Evolutionary conservation across 2,888 invertebrate species (phyloP).

Genomic region (Noctua fimbriata): DNA sequence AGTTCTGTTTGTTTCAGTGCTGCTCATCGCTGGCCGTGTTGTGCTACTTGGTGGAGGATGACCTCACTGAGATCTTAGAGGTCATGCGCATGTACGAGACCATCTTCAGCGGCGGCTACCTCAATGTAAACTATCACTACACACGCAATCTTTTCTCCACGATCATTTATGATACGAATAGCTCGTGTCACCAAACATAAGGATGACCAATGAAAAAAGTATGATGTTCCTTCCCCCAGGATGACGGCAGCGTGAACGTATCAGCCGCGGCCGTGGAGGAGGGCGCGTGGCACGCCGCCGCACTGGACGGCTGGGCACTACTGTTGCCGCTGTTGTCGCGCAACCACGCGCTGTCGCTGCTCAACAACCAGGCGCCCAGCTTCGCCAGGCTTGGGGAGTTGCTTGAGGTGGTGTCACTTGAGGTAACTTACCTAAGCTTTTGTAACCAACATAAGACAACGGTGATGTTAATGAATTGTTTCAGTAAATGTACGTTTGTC

Average conservation of each 20-base stretch:
- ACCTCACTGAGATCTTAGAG: conserved; percentile 93
- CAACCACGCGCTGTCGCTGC: conserved; percentile 91
- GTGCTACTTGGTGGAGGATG: conserved; percentile 95
- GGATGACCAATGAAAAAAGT: background rate
- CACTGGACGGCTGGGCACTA: conserved; percentile 97
- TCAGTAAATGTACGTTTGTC: background rate
- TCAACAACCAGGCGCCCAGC: conserved; percentile 74
- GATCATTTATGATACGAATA: background rate
- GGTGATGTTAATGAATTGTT: background rate
- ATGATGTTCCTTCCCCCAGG: conserved; percentile 80
- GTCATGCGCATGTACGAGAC: conserved; percentile 94
- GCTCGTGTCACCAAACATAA: background rate
- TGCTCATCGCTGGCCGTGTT: conserved; percentile 96
- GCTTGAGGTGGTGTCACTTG: conserved; percentile 84
- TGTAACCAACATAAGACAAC: background rate
- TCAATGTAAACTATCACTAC: conserved; percentile 87
- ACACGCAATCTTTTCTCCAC: too few species aligned
- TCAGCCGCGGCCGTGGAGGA: conserved; percentile 92
- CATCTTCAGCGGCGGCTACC: conserved; percentile 94
- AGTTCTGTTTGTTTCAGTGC: conserved; percentile 90
- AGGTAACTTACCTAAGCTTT: conserved; percentile 62
- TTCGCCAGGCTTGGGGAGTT: conserved; percentile 89
- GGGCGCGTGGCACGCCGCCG: conserved; percentile 93
- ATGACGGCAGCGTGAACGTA: conserved; percentile 92
- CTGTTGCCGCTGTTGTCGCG: conserved; percentile 95